Evolutionary conservation across 2,797 vertebrate species (phyloP), one percentile per base, ranked within the genome.

Genomic region (Oreochromis grahami): DNA sequence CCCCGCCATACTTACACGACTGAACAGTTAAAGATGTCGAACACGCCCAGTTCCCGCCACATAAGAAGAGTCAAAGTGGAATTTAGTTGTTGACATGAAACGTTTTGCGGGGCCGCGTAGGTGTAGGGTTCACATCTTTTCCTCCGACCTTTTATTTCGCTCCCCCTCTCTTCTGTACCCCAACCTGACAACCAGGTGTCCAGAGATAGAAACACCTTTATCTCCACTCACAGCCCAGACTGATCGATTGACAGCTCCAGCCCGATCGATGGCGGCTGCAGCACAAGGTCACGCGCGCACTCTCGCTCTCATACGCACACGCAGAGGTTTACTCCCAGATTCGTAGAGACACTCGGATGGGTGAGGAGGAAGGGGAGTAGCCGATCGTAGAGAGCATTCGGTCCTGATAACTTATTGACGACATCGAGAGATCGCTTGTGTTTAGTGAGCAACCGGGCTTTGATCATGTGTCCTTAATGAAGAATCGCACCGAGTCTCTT

Each of bases 211-310:
- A 91, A 90, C 90, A 76, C 87, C 92, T 95, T 96, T 95, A 96
- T 96, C 95, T 94, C 88, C 85, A 19, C 88, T 78, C 89, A 81
- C 95, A 95, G 94, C 89, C 94, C 90, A 92, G 89, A 95, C 92
- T 86, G 91, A 96, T 96, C 94, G 94, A 96, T 96, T 89, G 93
- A 92, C 94, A 94, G 93, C 85, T 92, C 87, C 86, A 84, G 92
- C 65, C 86, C 84, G 55, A 95, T 97, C 95, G 68, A 95, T 95
- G 89, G 77, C 74, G 70, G 87, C 88, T 88, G 86, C 90, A 88
- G 79, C 89, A 76, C 95, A 95, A 96, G 95, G 95, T 96, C 94
- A 93, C 88, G 72, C 86, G 26, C 29, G 72, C 92, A 84, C 63
- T 84, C 76, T 85, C 24, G 15, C 82, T n/a, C 10, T 34, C 60